Evolutionary conservation across 2,797 vertebrate species (phyloP).

Genomic region (Pseudochirops cupreus): DNA sequence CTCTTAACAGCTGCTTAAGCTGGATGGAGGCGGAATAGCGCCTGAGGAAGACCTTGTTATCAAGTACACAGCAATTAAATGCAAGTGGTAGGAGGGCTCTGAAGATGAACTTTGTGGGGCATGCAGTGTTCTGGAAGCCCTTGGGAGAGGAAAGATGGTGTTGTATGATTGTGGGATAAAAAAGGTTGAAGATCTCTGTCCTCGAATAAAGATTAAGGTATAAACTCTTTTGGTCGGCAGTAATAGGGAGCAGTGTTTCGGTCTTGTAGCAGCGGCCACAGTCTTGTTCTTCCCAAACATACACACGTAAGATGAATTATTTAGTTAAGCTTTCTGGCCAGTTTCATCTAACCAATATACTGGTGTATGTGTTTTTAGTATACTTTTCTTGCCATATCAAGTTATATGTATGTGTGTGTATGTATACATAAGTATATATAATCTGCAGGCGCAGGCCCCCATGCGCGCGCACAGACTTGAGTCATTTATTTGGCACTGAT

Average conservation of each 20-base stretch:
- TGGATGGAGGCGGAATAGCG: not conserved
- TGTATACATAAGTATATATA: not conserved
- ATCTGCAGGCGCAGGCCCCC: not conserved
- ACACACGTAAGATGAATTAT: not conserved
- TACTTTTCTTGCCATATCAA: not conserved
- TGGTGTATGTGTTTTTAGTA: not conserved
- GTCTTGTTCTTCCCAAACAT: not conserved
- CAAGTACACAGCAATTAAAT: not conserved
- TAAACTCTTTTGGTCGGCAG: not conserved
- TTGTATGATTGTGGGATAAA: not conserved
- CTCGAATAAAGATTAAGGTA: not conserved
- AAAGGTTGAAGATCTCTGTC: not conserved
- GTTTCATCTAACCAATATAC: not conserved
- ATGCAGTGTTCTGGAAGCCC: not conserved
- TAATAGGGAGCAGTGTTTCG: not conserved
- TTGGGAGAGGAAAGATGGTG: not conserved
- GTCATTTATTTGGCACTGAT: not conserved
- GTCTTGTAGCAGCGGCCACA: not conserved
- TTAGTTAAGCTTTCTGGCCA: not conserved
- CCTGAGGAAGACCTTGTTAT: not conserved
- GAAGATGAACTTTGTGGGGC: not conserved
- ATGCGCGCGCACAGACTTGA: not conserved
- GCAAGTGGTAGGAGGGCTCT: not conserved
- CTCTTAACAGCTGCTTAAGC: not conserved
- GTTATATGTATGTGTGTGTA: not conserved